Conservation (phyloP, 2,113 vertebrate species). For the Prionailurus bengalensis region DNA sequence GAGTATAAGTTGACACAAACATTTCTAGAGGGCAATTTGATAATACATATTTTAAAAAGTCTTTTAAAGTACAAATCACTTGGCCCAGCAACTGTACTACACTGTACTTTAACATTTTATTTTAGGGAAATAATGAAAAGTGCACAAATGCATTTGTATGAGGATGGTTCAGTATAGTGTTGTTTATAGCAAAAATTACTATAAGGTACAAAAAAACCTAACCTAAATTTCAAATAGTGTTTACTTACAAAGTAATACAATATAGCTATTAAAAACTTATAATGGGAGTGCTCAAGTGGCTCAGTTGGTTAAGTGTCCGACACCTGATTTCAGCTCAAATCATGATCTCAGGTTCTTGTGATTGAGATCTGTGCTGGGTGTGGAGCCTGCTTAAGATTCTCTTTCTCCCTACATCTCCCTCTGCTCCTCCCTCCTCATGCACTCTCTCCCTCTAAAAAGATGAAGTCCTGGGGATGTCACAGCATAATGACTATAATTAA, state of each 20-base stretch:
- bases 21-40: background rate
- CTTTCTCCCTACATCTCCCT: too few species aligned
- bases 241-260: conserved; percentile 3
- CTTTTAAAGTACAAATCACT: conserved; percentile 39
- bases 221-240: background rate
- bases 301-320: too few species aligned
- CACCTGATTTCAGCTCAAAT: too few species aligned
- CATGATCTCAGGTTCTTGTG: too few species aligned
- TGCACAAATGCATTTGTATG: background rate
- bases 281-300: too few species aligned
- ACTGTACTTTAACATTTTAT: background rate
- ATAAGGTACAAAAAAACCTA: conserved; percentile 15
- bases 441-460: too few species aligned
- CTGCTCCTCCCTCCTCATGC: too few species aligned
- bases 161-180: background rate
- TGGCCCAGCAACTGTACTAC: background rate
- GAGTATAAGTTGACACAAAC: conserved; percentile 28
- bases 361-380: too few species aligned
- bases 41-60: background rate
- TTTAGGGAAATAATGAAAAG: conserved; percentile 19
- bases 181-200: background rate
- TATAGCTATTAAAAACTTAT: background rate
- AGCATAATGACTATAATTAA: background rate
- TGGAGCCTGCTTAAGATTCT: too few species aligned
- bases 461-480: background rate